phyloP scores from a whole-genome alignment of 2,888 invertebrate species.

The Drosophila borborema region DNA sequence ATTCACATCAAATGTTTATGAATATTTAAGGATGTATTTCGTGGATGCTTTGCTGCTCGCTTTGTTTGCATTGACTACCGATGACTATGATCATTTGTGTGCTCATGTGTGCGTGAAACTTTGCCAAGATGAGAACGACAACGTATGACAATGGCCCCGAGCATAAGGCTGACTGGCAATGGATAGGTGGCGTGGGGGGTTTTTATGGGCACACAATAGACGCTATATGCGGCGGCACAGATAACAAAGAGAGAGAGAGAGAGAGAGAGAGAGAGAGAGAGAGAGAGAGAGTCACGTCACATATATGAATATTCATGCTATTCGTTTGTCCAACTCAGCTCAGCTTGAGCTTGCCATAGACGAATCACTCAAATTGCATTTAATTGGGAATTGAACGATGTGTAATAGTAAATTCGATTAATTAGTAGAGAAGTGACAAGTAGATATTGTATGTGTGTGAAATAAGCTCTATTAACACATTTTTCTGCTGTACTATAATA shows the following conservation, averaged over 20 bases:
- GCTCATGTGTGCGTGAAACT: slow-evolving; percentile 59
- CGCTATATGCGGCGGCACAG: neutral
- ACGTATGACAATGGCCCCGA: slow-evolving; percentile 6
- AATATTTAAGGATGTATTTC: slow-evolving; percentile 43
- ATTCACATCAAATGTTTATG: slow-evolving; percentile 11
- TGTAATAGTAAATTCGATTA: slow-evolving; percentile 31
- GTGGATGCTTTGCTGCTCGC: slow-evolving; percentile 45
- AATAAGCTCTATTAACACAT: neutral
- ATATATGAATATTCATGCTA: slow-evolving; percentile 45
- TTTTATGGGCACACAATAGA: neutral
- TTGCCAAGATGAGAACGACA: slow-evolving; percentile 43
- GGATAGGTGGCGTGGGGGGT: neutral
- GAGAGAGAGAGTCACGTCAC: neutral
- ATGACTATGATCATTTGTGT: slow-evolving; percentile 56
- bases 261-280: neutral
- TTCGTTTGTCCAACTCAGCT: slow-evolving; percentile 7
- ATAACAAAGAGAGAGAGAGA: no score
- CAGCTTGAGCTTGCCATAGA: slow-evolving; percentile 8
- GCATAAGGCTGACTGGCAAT: neutral
- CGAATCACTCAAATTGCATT: slow-evolving; percentile 32
- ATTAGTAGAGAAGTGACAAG: slow-evolving; percentile 22
- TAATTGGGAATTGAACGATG: slow-evolving; percentile 37
- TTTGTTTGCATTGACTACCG: slow-evolving; percentile 57
- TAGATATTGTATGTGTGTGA: slow-evolving; percentile 4
- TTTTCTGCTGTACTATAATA: slow-evolving; percentile 8